Evolutionary conservation across 2,888 invertebrate species (phyloP).

Genomic region (Amphipyra tragopoginis): DNA sequence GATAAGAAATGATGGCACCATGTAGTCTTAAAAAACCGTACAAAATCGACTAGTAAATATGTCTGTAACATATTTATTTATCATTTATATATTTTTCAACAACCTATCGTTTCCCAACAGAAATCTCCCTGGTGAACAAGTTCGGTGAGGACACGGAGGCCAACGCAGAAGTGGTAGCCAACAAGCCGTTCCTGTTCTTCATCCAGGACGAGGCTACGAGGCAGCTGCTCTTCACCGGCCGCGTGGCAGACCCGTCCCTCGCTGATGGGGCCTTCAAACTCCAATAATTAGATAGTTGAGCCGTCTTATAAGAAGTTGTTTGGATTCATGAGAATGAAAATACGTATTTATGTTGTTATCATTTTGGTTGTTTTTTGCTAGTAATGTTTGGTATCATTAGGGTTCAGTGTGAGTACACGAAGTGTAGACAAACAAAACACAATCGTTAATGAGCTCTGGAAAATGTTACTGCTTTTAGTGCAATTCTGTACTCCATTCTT

Average conservation of each 20-base stretch:
- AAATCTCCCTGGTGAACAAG: conserved; percentile 92
- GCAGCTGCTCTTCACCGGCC: conserved; percentile 94
- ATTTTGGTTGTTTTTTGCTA: too few relatives aligned
- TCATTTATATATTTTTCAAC: not conserved
- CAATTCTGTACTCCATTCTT: too few relatives aligned
- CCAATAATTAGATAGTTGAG: conserved; percentile 3
- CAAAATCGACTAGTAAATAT: too few relatives aligned
- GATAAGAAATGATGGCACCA: too few relatives aligned
- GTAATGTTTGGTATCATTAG: too few relatives aligned
- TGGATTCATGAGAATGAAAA: not conserved
- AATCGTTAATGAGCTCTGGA: too few relatives aligned
- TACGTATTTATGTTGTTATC: not conserved
- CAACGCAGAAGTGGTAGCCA: conserved; percentile 91
- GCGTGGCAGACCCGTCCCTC: conserved; percentile 91
- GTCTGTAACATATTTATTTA: too few relatives aligned
- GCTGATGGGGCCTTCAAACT: conserved; percentile 72
- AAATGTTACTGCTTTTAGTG: too few relatives aligned
- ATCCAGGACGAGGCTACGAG: conserved; percentile 93
- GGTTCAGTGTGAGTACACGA: too few relatives aligned
- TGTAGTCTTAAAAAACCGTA: too few relatives aligned
- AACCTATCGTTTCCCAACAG: conserved; percentile 70
- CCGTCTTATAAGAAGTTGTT: not conserved
- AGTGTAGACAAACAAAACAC: too few relatives aligned
- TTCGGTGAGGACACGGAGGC: conserved; percentile 91
- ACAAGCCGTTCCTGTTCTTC: conserved; percentile 94